A percentile compares a stretch with the other conserved stretches of the same genome.
phyloP scores from a whole-genome alignment of 2,113 vertebrate species.

The Arothron firmamentum region DNA sequence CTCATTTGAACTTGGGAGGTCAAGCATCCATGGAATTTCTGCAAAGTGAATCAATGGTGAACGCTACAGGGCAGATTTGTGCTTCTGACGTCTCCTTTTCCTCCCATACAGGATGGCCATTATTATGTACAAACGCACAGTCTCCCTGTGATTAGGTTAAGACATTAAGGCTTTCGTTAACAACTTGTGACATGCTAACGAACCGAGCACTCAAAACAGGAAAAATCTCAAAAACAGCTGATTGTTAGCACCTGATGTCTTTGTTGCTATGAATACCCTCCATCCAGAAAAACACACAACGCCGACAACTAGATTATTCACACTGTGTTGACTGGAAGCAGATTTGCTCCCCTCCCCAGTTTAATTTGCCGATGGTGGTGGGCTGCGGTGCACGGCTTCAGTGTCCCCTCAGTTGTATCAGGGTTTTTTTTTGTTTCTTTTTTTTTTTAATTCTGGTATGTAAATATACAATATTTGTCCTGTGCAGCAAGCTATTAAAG shows the following conservation, averaged over 20 bases:
- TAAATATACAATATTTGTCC: no score
- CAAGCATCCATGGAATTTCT: constrained; percentile 22
- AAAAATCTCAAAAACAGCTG: neutral
- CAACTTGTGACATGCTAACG: constrained; percentile 37
- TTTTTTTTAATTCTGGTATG: no score
- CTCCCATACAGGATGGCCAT: constrained; percentile 55
- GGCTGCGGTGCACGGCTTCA: neutral
- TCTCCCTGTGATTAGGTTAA: constrained; percentile 36
- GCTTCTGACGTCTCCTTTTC: constrained; percentile 29
- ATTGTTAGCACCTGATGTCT: neutral
- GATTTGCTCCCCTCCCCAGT: neutral
- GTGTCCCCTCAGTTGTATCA: no score
- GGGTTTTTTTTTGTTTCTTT: no score
- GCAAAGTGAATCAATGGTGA: constrained; percentile 22
- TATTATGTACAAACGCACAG: constrained; percentile 3
- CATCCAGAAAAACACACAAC: neutral
- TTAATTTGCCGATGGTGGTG: neutral
- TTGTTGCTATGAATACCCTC: neutral
- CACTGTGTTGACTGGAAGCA: neutral
- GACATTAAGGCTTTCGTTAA: constrained; percentile 19
- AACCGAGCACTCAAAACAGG: neutral
- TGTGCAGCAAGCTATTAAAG: no score
- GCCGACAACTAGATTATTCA: constrained; percentile 5
- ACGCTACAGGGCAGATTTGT: constrained; percentile 23
- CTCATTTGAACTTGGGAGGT: constrained; percentile 6